Evolutionary conservation across 2,888 invertebrate genomes (phyloP).

Genomic region (Pollenia labialis): DNA sequence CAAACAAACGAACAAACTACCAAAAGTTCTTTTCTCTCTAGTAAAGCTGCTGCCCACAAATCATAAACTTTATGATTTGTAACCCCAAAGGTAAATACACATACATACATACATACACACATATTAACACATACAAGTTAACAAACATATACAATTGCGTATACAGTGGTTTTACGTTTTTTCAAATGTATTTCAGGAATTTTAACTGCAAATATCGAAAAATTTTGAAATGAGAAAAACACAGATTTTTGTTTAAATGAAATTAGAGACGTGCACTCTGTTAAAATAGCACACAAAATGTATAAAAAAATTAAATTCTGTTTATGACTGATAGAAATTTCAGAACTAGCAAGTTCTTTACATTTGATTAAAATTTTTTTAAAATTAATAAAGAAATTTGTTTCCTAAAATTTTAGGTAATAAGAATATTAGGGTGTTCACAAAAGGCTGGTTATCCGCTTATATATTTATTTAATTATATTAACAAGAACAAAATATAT

Average conservation of each 20-base stretch:
- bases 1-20: conserved; percentile 19
- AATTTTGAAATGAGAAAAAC: not conserved
- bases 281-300: no score
- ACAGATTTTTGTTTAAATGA: not conserved
- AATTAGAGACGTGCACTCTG: not conserved
- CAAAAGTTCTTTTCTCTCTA: conserved; percentile 31
- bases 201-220: not conserved
- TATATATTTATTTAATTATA: no score
- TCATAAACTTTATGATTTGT: conserved; percentile 76
- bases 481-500: no score
- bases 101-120: conserved; percentile 18
- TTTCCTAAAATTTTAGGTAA: no score
- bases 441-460: no score
- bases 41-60: conserved; percentile 61
- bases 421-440: no score
- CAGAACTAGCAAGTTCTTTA: no score
- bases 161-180: not conserved
- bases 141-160: conserved; percentile 11
- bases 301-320: no score
- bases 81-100: conserved; percentile 76
- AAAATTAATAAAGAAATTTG: no score
- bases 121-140: not conserved
- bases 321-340: no score
- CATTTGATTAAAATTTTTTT: no score
- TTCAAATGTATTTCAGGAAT: not conserved